Base-by-base conservation (phyloP, 2,888 invertebrate species). In the Thecophora atra region DNA sequence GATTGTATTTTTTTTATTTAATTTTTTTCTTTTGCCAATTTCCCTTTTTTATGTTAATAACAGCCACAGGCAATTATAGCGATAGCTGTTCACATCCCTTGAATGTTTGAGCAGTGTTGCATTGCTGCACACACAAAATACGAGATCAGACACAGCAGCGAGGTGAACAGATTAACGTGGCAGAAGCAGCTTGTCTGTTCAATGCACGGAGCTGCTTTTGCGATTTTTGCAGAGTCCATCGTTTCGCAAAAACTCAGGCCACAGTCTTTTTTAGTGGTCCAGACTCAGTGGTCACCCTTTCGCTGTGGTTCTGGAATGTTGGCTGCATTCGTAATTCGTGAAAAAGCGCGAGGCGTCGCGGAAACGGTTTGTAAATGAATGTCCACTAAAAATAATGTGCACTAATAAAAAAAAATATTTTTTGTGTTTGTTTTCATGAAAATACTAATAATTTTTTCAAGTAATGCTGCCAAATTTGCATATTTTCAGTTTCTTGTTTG, bases 41-140 rank as follows among this genome's bases (percentile, higher is more conserved):
- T 28, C 1, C 26, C 24, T 7, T 58, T 24, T 58, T 24, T 3
- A 15, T 58, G 26, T 37, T 63, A 63, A 63, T 63, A 63, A 63
- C 44, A 24, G 63, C 63, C 44, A 19, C 21, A 42, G 63, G 63
- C 63, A 63, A 63, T 63, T 63, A 63, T 44, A 44, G 63, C 24
- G 42, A 42, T 42, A 44, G 44, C 44, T 44, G 24, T 44, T 44
- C 17, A 26, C 44, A 63, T 63, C 63, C 63, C 44, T 42, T n/a
- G 24, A 21, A 13, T 63, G 44, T 63, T 63, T 63, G 63, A 24
- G 44, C 63, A 63, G 63, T 19, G 21, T 8, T 42, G 44, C 24
- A 17, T 30, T n/a, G 13, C 6, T 56, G 56, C 11, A 21, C 21
- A 56, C 11, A 56, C 56, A 13, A 44, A 44, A 56, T 24, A 4